Base-by-base conservation (phyloP, 2,797 vertebrate species). In the Tolypeutes matacus region DNA sequence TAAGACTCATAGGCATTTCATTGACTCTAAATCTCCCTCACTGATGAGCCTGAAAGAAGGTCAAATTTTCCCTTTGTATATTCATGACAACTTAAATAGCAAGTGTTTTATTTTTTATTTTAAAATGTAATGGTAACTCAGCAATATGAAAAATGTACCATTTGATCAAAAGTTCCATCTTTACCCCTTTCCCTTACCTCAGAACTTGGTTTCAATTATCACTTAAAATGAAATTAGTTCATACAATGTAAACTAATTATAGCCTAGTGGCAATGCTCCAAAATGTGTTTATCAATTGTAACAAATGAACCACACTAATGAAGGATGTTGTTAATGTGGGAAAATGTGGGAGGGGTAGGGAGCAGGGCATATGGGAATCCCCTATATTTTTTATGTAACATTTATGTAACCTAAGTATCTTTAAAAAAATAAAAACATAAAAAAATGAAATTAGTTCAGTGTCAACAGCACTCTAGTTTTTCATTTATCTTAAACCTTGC, bases 171-270 rank as follows among this genome's bases (percentile, higher is more conserved):
- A 25, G 17, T 73, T 94, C 9, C 39, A 46, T 64, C 93, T 67
- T n/a, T 39, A 58, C 14, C 39, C 18, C 31, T 86, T 36, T 78
- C 25, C 49, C 23, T 70, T 42, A 56, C 5, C 31, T 6, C 21
- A 75, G 36, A 64, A 64, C 34, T 90, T 42, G 23, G 39, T 86
- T 93, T 84, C 25, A 62, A 65, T 60, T 58, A 62, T 60, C 29
- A 70, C 23, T 91, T 70, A 86, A 88, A 58, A 46, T 73, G 69
- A 72, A 94, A 87, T 49, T 29, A 94, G 39, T 81, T 85, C 39
- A 53, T 53, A 46, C 46, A 46, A 46, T 46, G 46, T 46, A 46
- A 46, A 46, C 46, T 46, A 11, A 5, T 46, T 46, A 8, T 46
- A 46, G 46, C 11, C 11, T 46, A 46, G 46, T 46, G 11, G 46